These are phyloP conservation scores for Tetrax tetrax DNA, from an alignment of 2,113 vertebrate species.

Conservation along the genomic window DNA sequence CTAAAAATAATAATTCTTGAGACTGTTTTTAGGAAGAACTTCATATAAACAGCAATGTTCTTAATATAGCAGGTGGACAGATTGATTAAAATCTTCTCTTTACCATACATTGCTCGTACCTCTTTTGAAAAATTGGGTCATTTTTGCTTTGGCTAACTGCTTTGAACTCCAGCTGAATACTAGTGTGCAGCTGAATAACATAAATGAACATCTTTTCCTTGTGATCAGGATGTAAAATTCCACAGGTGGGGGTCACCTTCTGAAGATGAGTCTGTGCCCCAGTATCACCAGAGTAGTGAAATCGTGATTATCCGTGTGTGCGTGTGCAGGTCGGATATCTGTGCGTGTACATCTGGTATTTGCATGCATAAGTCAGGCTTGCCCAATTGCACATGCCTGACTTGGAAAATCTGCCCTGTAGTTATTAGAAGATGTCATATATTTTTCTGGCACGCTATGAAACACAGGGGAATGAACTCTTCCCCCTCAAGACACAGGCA, in stretches of 20 bases:
- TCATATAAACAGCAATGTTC: neutral
- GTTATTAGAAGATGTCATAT: neutral
- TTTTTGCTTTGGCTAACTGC: neutral
- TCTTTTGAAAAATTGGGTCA: neutral
- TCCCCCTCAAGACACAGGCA: neutral
- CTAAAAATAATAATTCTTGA: conserved; percentile 7
- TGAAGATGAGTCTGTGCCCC: neutral
- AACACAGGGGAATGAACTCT: neutral
- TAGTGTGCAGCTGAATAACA: neutral
- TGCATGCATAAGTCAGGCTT: neutral
- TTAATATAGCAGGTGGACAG: neutral
- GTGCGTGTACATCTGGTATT: neutral
- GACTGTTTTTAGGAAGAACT: neutral
- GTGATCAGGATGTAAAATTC: conserved; percentile 6
- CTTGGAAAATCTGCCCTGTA: conserved; percentile 36
- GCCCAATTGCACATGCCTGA: neutral
- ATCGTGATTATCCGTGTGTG: neutral
- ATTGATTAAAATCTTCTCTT: neutral
- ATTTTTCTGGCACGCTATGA: neutral
- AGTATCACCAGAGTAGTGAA: neutral
- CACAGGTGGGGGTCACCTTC: neutral
- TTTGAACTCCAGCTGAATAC: neutral
- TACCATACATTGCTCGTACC: neutral
- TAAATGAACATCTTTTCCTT: neutral
- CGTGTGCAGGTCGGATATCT: neutral